These are phyloP conservation scores for Hirtodrosophila confusa DNA, from an alignment of 2,888 invertebrate species.

Conservation along the genomic window DNA sequence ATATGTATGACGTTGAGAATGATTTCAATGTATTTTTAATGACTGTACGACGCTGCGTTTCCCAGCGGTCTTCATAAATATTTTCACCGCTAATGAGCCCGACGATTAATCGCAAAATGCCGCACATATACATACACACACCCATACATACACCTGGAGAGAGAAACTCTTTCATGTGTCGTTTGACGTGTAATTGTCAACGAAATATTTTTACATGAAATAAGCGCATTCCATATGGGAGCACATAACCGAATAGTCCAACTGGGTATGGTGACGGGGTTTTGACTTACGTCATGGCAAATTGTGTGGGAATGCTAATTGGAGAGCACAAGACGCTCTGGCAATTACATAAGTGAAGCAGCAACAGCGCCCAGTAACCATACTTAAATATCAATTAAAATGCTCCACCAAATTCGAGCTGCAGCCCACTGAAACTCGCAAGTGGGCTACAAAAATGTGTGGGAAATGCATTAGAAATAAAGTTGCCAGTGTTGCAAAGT, in stretches of 20 bases:
- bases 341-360: constrained; percentile 53
- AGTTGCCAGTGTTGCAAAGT: constrained; percentile 51
- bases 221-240: constrained; percentile 43
- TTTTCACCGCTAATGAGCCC: constrained; percentile 76
- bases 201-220: constrained; percentile 53
- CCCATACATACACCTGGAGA: constrained; percentile 14
- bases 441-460: constrained; percentile 9
- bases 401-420: constrained; percentile 27
- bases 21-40: constrained; percentile 63
- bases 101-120: constrained; percentile 69
- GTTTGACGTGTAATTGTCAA: constrained; percentile 67
- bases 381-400: constrained; percentile 76
- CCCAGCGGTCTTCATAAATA: constrained; percentile 73
- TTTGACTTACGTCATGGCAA: constrained; percentile 62
- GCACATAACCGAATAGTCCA: neutral
- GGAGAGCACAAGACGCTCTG: constrained; percentile 58
- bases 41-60: constrained; percentile 41
- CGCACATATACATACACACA: constrained; percentile 35
- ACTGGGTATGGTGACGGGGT: neutral
- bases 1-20: constrained; percentile 27
- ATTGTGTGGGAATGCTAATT: constrained; percentile 57
- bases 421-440: constrained; percentile 7
- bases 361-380: constrained; percentile 25
- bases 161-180: constrained; percentile 24
- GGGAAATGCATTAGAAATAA: constrained; percentile 50